A percentile compares a stretch with the other conserved stretches of the same genome.
These are phyloP conservation scores for Cotesia typhae DNA, from an alignment of 1,140 invertebrate genomes.

Conservation along the genomic window DNA sequence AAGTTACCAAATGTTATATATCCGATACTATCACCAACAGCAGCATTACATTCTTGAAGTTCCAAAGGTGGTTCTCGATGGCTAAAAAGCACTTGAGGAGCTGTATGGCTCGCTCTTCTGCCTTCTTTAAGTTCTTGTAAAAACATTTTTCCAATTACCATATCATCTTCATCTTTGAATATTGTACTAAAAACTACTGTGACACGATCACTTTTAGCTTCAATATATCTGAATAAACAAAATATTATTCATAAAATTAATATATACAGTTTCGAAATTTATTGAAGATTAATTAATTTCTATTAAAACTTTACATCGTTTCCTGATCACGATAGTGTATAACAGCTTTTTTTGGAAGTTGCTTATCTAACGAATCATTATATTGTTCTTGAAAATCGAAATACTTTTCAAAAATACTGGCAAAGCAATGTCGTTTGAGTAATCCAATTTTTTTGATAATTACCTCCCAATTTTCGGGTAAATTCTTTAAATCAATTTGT, in stretches of 20 bases:
- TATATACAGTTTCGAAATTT: not conserved
- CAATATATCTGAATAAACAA: constrained; percentile 82
- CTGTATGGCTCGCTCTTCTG: constrained; percentile 93
- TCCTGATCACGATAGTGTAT: constrained; percentile 99
- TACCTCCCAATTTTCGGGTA: constrained; percentile 89
- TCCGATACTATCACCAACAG: constrained; percentile 96
- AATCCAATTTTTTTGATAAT: constrained; percentile 92
- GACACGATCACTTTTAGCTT: constrained; percentile 96
- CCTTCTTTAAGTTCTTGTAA: constrained; percentile 99
- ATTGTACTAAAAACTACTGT: constrained; percentile 99
- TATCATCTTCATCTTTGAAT: constrained; percentile 98
- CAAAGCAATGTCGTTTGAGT: constrained; percentile 98
- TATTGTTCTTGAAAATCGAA: constrained; percentile 98
- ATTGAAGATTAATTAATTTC: constrained; percentile 2
- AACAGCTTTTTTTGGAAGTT: constrained; percentile 91
- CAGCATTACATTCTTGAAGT: constrained; percentile 91
- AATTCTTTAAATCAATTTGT: constrained; percentile 91
- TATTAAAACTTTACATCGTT: constrained; percentile 83
- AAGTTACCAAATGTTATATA: constrained; percentile 97
- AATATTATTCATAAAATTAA: not conserved
- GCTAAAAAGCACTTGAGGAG: constrained; percentile 91
- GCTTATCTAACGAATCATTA: constrained; percentile 94
- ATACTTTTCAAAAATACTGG: constrained; percentile 99
- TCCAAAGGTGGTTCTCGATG: constrained; percentile 96
- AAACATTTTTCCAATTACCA: constrained; percentile 98